Base-by-base conservation (phyloP, 2,888 invertebrate genomes). In the Nyleta sp. region DNA sequence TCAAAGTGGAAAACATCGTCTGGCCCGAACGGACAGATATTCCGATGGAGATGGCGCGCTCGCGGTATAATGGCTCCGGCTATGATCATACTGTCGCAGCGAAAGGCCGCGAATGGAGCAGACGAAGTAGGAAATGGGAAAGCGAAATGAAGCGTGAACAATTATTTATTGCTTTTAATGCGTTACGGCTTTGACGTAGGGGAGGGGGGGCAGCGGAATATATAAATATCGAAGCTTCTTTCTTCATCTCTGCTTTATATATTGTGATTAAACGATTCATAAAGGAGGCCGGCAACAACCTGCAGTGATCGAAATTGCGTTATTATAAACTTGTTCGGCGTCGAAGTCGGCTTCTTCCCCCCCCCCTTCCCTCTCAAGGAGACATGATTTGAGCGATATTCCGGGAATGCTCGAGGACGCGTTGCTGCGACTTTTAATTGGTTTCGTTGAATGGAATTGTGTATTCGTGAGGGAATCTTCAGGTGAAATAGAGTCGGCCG, bases 101-200 rank as follows among this genome's bases (percentile, higher is more conserved):
- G 64, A 72, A 44, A 68, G 78, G 62, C 53, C 60, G 59, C 73
- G 73, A 55, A 50, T 46, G 65, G 75, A 74, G 70, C 59, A 52
- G 64, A 59, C 72, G 80, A 77, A 80, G 81, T 81, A 83, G 86
- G 84, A 84, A 86, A 85, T 84, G 84, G 84, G 87, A 87, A 85
- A 88, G 87, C 82, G 80, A 85, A 87, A 87, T 84, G 84, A 85
- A 83, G 82, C 85, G 85, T 84, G 83, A 85, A 85, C 84, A 87
- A 87, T 87, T 86, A 85, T 85, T 84, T 83, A 85, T 85, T 84
- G 81, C 83, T 82, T 82, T 83, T 83, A 84, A 84, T 85, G 81
- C 81, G 81, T 81, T 76, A 82, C 46, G 67, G 53, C 79, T 84
- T 80, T 80, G 79, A 77, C 77, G 80, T 38, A 50, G 68, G 62